Evolutionary conservation across 1,140 invertebrate species (phyloP).

Genomic region (Brachionus manjavacas): DNA sequence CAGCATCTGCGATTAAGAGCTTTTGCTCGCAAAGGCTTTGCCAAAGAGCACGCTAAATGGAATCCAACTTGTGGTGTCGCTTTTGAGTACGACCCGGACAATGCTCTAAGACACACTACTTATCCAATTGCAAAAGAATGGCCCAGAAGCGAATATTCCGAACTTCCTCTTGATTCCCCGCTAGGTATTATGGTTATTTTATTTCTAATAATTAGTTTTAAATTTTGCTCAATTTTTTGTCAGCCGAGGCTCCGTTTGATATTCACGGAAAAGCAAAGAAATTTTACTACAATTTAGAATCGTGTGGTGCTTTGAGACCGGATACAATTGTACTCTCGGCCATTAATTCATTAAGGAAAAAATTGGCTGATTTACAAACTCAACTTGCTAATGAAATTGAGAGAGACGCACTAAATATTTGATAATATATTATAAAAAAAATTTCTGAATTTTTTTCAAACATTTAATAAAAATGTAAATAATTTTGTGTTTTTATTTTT

Average conservation of each 20-base stretch:
- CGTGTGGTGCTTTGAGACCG: slow-evolving; percentile 82
- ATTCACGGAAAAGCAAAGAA: slow-evolving; percentile 91
- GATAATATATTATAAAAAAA: background rate
- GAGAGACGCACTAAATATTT: slow-evolving; percentile 14
- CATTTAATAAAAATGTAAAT: background rate
- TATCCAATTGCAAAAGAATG: slow-evolving; percentile 97
- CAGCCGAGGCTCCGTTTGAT: slow-evolving; percentile 78
- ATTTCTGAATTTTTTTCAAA: background rate
- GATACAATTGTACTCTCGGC: slow-evolving; percentile 96
- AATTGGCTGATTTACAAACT: slow-evolving; percentile 88
- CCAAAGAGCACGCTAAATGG: slow-evolving; percentile 99
- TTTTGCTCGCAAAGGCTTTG: slow-evolving; percentile 91
- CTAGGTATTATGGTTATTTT: background rate
- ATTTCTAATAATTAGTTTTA: background rate
- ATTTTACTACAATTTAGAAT: slow-evolving; percentile 94
- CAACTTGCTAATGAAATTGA: slow-evolving; percentile 30
- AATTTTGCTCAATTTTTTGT: background rate
- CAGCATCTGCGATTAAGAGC: slow-evolving; percentile 91
- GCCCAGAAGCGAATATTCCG: slow-evolving; percentile 54
- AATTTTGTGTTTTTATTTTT: background rate
- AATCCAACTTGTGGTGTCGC: slow-evolving; percentile 95
- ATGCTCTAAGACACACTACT: slow-evolving; percentile 88
- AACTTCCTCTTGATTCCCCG: background rate
- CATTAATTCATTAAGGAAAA: slow-evolving; percentile 84
- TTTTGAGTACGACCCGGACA: slow-evolving; percentile 99